Percentiles rank a stretch among this genome's conserved stretches.
These are phyloP conservation scores for Monarcha castaneiventris DNA, from an alignment of 2,113 vertebrate genomes.

Conservation along the genomic window DNA sequence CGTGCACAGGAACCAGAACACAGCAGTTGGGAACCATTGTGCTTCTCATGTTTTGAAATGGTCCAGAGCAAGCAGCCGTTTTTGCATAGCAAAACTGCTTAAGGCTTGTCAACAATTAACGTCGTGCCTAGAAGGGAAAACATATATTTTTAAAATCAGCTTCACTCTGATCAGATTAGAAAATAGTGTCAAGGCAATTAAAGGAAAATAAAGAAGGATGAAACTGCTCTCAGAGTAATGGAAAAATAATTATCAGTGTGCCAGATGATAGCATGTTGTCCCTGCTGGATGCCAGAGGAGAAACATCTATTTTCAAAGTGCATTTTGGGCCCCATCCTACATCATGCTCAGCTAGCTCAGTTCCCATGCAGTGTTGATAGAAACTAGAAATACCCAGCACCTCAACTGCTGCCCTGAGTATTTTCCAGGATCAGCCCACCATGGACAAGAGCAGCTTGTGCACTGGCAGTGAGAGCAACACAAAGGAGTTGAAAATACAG, in stretches of 20 bases:
- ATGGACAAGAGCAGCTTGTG: not conserved
- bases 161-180: not conserved
- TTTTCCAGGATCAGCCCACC: not conserved
- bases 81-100: not conserved
- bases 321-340: not conserved
- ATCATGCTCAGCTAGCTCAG: not conserved
- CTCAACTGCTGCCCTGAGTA: not conserved
- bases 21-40: not conserved
- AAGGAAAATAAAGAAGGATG: slow-evolving; percentile 28
- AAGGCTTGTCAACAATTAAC: not conserved
- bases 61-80: not conserved
- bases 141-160: not conserved
- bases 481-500: not conserved
- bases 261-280: not conserved
- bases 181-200: slow-evolving; percentile 20
- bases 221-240: slow-evolving; percentile 22
- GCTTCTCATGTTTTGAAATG: not conserved
- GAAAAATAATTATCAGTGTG: slow-evolving; percentile 37
- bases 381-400: not conserved
- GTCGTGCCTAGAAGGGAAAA: not conserved
- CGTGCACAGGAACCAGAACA: not conserved
- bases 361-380: not conserved
- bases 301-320: slow-evolving; percentile 2
- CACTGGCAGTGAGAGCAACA: not conserved
- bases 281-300: not conserved